Conservation (phyloP, 2,113 vertebrate species). For the Okapia johnstoni region DNA sequence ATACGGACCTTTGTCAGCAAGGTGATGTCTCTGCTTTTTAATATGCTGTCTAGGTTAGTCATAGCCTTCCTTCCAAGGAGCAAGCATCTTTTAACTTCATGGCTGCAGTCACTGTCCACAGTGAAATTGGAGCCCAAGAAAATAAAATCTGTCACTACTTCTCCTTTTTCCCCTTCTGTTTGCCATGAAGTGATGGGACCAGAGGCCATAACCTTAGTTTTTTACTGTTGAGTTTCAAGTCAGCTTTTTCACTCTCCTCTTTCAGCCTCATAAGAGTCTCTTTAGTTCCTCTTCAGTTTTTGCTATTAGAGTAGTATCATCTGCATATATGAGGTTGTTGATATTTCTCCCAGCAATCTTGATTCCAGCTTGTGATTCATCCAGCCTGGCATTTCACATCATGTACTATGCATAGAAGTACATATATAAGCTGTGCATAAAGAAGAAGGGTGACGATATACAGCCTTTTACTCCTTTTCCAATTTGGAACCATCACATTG, state of each 20-base stretch:
- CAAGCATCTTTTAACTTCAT: background rate
- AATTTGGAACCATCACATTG: background rate
- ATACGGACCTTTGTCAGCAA: background rate
- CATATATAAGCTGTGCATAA: background rate
- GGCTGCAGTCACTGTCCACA: background rate
- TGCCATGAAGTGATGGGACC: background rate
- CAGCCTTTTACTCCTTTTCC: background rate
- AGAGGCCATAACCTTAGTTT: background rate
- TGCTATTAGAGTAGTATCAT: background rate
- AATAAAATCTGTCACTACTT: background rate
- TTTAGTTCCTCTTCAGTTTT: background rate
- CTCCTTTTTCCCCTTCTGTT: background rate
- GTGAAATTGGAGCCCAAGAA: background rate
- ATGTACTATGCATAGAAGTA: background rate
- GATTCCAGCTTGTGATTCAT: background rate
- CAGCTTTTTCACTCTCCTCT: background rate
- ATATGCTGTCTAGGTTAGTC: background rate
- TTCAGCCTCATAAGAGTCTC: background rate
- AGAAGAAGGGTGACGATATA: background rate
- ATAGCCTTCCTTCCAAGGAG: background rate
- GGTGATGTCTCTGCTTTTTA: background rate
- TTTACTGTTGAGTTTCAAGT: background rate
- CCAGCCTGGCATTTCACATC: background rate
- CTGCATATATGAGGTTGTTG: background rate
- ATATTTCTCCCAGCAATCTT: background rate